These are phyloP conservation scores for Heliornis fulica DNA, from an alignment of 2,113 vertebrate genomes.

Conservation along the genomic window DNA sequence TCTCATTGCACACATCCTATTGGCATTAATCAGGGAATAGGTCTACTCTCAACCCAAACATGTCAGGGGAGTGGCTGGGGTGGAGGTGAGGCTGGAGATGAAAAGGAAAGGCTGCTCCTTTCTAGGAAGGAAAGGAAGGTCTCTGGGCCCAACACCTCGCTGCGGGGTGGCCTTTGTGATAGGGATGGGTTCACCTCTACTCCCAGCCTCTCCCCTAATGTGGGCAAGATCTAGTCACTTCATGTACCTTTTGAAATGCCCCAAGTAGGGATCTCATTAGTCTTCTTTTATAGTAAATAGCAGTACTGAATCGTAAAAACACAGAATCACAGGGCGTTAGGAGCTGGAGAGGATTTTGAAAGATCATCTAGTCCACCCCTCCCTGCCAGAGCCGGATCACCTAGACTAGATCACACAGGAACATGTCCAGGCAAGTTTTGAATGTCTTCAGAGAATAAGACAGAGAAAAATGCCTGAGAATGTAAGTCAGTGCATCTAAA, in stretches of 20 bases:
- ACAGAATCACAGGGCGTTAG: too few species aligned
- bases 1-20: slow-evolving; percentile 46
- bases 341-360: too few species aligned
- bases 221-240: not conserved
- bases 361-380: too few species aligned
- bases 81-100: not conserved
- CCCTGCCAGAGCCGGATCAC: too few species aligned
- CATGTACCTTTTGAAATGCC: not conserved
- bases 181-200: not conserved
- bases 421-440: too few species aligned
- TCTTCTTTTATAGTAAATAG: not conserved
- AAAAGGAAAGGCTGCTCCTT: slow-evolving; percentile 39
- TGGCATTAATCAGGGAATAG: slow-evolving; percentile 40
- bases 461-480: not conserved
- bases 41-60: slow-evolving; percentile 36
- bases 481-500: not conserved
- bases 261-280: not conserved
- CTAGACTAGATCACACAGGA: too few species aligned
- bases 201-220: not conserved
- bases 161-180: not conserved
- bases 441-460: too few species aligned
- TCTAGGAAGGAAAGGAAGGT: slow-evolving; percentile 43
- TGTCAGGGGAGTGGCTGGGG: slow-evolving; percentile 9
- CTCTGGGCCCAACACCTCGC: not conserved
- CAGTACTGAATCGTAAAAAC: too few species aligned